Conservation (phyloP, 2,888 invertebrate species). For the Diaphora mendica region DNA sequence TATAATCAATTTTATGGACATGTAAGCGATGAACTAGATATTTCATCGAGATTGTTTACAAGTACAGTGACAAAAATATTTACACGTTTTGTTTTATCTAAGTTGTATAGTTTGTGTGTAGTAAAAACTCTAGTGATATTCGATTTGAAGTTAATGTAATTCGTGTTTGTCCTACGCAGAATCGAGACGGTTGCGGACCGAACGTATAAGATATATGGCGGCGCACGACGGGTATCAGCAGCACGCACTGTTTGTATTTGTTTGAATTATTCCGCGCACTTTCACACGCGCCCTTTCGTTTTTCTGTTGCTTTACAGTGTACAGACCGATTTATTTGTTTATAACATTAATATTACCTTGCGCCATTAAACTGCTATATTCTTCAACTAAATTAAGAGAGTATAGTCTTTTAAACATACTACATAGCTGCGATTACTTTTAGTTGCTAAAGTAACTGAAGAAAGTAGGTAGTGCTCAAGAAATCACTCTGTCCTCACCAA, state of each 20-base stretch:
- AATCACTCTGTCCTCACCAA: neutral
- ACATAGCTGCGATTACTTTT: neutral
- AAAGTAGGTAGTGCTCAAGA: neutral
- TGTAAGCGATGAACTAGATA: neutral
- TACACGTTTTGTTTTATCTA: neutral
- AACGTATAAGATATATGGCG: neutral
- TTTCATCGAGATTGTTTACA: neutral
- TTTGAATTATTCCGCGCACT: neutral
- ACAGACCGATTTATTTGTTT: neutral
- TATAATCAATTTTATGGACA: neutral
- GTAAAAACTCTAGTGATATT: neutral
- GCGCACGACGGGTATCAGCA: neutral
- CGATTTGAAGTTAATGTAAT: neutral
- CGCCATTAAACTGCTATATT: neutral
- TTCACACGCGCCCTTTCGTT: neutral
- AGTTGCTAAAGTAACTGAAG: neutral
- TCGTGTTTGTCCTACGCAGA: neutral
- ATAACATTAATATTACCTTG: neutral
- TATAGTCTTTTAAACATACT: neutral
- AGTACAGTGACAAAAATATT: too few species aligned
- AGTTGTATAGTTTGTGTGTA: neutral
- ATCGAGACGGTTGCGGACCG: neutral
- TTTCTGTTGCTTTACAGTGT: neutral
- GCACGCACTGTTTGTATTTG: neutral
- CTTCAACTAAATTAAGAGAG: too few species aligned